These are phyloP conservation scores for Oryzias javanicus DNA, from an alignment of 2,113 vertebrate species.

Conservation along the genomic window DNA sequence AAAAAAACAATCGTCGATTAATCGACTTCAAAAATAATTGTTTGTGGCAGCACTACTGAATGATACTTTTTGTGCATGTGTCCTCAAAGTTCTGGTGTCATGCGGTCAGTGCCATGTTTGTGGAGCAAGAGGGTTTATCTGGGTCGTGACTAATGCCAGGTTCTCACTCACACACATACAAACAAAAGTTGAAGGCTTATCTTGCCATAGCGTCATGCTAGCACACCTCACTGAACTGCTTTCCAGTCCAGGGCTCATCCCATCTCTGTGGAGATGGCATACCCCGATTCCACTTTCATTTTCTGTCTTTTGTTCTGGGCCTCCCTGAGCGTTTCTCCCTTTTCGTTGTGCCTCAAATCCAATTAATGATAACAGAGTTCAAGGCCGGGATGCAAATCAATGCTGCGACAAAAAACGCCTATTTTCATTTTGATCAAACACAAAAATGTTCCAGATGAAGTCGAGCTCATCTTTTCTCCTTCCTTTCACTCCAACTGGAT, in stretches of 20 bases:
- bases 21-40: too few species aligned
- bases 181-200: slow-evolving; percentile 42
- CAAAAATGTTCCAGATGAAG: slow-evolving; percentile 41
- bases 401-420: slow-evolving; percentile 32
- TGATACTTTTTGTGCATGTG: too few species aligned
- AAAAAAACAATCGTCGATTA: too few species aligned
- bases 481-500: slow-evolving; percentile 1
- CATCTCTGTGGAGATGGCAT: slow-evolving; percentile 34
- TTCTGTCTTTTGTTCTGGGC: slow-evolving; percentile 24
- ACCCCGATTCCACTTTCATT: slow-evolving; percentile 43
- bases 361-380: slow-evolving; percentile 54
- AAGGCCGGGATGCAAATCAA: slow-evolving; percentile 32
- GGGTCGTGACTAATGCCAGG: slow-evolving; percentile 15
- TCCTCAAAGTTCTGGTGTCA: slow-evolving; percentile 14
- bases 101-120: slow-evolving; percentile 19
- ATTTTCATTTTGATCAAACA: slow-evolving; percentile 53
- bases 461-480: slow-evolving; percentile 7
- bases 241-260: slow-evolving; percentile 32
- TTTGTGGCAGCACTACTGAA: too few species aligned
- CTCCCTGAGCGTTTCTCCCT: slow-evolving; percentile 6
- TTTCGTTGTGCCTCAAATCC: slow-evolving; percentile 35
- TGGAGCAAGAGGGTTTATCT: slow-evolving; percentile 20
- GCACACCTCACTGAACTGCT: slow-evolving; percentile 40
- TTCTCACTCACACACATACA: not conserved
- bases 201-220: slow-evolving; percentile 22